These are phyloP conservation scores for Pterocles gutturalis DNA, from an alignment of 2,113 vertebrate genomes.

Conservation along the genomic window DNA sequence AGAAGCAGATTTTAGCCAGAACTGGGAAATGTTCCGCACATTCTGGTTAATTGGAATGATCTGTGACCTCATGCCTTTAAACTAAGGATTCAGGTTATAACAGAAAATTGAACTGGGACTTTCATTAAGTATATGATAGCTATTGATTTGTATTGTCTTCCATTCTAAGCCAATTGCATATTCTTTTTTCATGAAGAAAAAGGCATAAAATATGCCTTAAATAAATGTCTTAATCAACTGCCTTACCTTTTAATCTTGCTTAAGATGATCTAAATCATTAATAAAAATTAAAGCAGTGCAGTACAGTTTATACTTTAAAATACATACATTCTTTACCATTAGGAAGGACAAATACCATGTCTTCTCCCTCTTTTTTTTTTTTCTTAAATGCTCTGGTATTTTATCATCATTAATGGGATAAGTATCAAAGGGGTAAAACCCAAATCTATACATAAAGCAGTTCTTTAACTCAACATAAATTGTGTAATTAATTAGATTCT, in stretches of 20 bases:
- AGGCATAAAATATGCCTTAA: not conserved
- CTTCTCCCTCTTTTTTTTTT: not conserved
- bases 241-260: not conserved
- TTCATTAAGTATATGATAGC: not conserved
- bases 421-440: not conserved
- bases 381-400: not conserved
- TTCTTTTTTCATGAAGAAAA: not conserved
- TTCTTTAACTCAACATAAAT: not conserved
- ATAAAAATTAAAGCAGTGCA: not conserved
- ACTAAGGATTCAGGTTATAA: not conserved
- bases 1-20: not conserved
- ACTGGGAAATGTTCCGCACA: not conserved
- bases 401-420: not conserved
- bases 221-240: not conserved
- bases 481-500: not conserved
- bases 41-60: not conserved
- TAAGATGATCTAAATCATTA: not conserved
- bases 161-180: not conserved
- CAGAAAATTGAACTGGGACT: not conserved
- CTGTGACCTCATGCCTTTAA: not conserved
- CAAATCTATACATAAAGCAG: not conserved
- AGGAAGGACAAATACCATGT: not conserved
- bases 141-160: not conserved
- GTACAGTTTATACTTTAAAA: not conserved
- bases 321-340: not conserved